A percentile compares a stretch with the other conserved stretches of the same genome.
These are phyloP conservation scores for Odobenus rosmarus DNA, from an alignment of 2,113 vertebrate genomes.

Conservation along the genomic window DNA sequence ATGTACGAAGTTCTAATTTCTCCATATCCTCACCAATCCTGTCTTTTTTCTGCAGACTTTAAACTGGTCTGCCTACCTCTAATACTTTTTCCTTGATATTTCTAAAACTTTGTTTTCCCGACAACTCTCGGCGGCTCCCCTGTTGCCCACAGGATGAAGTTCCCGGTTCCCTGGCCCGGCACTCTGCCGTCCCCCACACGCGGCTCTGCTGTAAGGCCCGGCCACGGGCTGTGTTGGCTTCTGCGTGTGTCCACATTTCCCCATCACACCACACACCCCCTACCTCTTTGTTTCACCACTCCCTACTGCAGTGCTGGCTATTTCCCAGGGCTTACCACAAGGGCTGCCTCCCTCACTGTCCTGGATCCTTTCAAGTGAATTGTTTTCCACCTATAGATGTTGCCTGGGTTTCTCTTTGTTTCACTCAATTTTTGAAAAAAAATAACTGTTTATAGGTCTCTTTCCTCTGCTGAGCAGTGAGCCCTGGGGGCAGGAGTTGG, in stretches of 20 bases:
- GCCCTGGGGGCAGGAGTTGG: background rate
- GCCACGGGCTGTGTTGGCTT: too few relatives aligned
- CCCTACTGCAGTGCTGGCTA: too few relatives aligned
- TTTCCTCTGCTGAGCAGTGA: background rate
- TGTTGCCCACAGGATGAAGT: background rate
- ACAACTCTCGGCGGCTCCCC: background rate
- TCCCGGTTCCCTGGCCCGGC: background rate
- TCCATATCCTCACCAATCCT: background rate
- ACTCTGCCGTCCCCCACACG: fast-evolving
- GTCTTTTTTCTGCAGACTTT: background rate
- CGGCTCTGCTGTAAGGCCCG: background rate
- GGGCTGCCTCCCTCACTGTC: background rate
- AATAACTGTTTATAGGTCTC: background rate
- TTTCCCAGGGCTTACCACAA: background rate
- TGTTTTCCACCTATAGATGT: background rate
- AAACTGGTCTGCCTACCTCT: background rate
- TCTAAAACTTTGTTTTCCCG: background rate
- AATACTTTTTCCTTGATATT: background rate
- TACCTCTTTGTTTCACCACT: background rate
- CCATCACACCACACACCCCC: too few relatives aligned
- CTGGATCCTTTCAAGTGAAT: background rate
- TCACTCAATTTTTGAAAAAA: background rate
- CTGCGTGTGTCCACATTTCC: background rate
- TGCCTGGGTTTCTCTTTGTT: background rate
- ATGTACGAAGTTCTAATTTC: background rate